Percentiles rank a stretch among this genome's conserved stretches.
These are phyloP conservation scores for Buteo buteo DNA, from an alignment of 2,113 vertebrate species.

Conservation along the genomic window DNA sequence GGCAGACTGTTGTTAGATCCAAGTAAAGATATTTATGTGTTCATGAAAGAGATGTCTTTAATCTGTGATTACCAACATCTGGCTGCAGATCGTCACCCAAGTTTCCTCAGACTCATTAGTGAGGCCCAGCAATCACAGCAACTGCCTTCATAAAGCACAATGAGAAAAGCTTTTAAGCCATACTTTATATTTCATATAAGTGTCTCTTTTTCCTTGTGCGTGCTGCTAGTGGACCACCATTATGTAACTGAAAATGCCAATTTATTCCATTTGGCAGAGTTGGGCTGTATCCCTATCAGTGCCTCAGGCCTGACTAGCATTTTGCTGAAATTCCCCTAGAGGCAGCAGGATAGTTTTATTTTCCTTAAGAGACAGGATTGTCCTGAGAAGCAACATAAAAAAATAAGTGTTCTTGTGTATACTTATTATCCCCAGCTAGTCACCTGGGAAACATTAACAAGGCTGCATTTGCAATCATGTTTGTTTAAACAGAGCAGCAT, in stretches of 20 bases:
- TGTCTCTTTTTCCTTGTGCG: not conserved
- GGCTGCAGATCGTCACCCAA: constrained; percentile 56
- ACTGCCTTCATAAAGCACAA: not conserved
- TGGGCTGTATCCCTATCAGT: not conserved
- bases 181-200: not conserved
- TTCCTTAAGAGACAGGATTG: not conserved
- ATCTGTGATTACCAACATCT: constrained; percentile 70
- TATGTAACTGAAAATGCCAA: not conserved
- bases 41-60: constrained; percentile 47
- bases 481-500: not conserved
- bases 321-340: not conserved
- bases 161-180: not conserved
- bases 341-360: not conserved
- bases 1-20: not conserved
- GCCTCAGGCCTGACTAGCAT: not conserved
- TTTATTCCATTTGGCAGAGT: not conserved
- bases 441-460: not conserved
- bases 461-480: not conserved
- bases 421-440: not conserved
- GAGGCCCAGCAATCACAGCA: not conserved
- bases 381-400: not conserved
- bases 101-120: constrained; percentile 58
- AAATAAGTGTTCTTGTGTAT: not conserved
- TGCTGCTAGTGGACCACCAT: not conserved
- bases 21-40: constrained; percentile 61